A percentile compares a stretch with the other conserved stretches of the same genome.
Conservation (phyloP, 2,113 vertebrate species). For the Dinomys branickii region DNA sequence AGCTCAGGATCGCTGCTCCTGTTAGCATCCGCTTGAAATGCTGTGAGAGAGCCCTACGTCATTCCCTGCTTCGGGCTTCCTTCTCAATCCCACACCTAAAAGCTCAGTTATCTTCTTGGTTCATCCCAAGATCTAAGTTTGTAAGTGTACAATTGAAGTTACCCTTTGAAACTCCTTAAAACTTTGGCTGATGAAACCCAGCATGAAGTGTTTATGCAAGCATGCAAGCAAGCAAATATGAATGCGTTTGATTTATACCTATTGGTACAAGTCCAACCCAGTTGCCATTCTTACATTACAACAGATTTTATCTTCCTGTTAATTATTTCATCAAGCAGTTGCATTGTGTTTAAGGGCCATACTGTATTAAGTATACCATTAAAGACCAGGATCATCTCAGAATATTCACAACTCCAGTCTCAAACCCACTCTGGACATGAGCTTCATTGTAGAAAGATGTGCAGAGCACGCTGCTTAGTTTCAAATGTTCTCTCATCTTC, state of each 20-base stretch:
- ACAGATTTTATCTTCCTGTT: neutral
- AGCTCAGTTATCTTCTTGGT: neutral
- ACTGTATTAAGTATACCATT: neutral
- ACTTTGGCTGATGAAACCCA: neutral
- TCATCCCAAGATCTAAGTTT: neutral
- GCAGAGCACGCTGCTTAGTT: neutral
- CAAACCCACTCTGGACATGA: neutral
- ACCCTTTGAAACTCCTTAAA: neutral
- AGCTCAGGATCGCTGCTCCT: neutral
- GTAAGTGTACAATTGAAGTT: neutral
- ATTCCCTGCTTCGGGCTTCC: neutral
- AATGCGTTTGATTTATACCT: neutral
- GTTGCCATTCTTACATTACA: conserved; percentile 10
- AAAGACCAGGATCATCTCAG: neutral
- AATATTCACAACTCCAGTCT: neutral
- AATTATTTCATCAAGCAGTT: neutral
- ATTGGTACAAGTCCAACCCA: neutral
- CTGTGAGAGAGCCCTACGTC: neutral
- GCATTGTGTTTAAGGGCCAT: neutral
- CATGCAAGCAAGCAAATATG: neutral
- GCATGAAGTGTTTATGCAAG: neutral
- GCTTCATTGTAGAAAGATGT: neutral
- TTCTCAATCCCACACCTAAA: neutral
- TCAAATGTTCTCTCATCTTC: neutral
- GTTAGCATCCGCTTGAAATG: neutral